Conservation (phyloP, 2,797 vertebrate species). For the Mus minutoides region DNA sequence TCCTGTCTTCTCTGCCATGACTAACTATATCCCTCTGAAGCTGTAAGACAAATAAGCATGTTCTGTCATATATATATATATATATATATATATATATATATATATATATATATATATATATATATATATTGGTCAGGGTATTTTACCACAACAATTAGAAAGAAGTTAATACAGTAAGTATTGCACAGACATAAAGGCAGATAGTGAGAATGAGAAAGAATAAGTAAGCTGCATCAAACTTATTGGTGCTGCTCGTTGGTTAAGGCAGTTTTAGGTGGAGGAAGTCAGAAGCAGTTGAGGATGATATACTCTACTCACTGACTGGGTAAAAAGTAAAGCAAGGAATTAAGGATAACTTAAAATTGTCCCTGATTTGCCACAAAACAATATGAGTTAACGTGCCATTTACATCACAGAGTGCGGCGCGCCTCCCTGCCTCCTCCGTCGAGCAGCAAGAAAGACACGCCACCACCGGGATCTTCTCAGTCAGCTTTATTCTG, state of each 20-base stretch:
- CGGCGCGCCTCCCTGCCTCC: no score
- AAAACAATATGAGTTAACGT: neutral
- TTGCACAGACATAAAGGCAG: neutral
- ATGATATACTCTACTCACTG: neutral
- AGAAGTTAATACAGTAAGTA: neutral
- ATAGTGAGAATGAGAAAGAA: neutral
- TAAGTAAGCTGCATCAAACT: neutral
- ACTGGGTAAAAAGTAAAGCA: neutral
- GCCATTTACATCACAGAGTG: neutral
- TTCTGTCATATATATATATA: no score
- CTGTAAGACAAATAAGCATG: neutral
- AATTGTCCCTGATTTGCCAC: neutral
- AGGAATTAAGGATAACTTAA: neutral
- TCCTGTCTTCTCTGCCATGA: neutral
- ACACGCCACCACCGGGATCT: no score
- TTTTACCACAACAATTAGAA: neutral
- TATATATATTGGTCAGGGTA: no score
- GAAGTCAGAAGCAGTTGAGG: neutral
- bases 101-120: no score
- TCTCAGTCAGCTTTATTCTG: no score
- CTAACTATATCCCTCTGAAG: no score
- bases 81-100: no score
- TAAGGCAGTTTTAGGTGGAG: neutral
- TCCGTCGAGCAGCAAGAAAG: no score
- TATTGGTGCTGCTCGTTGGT: neutral